Evolutionary conservation across 2,888 invertebrate species (phyloP).

Genomic region (Acronicta psi): DNA sequence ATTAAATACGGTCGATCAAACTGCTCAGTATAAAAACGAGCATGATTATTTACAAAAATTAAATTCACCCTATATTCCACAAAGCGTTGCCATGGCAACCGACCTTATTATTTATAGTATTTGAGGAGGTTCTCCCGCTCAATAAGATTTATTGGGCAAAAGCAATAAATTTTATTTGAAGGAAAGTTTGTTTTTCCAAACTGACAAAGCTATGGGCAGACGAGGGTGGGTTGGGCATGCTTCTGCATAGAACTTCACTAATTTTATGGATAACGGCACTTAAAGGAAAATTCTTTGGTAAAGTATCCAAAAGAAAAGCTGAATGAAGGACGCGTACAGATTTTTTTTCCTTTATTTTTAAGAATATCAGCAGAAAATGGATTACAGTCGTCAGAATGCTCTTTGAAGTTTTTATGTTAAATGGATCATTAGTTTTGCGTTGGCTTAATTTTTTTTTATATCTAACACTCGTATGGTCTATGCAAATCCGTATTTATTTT

Average conservation of each 20-base stretch:
- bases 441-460: too few relatives aligned
- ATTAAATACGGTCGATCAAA: too few relatives aligned
- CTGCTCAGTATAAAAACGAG: too few relatives aligned
- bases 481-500: too few relatives aligned
- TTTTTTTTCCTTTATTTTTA: constrained; percentile 2
- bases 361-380: too few relatives aligned
- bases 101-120: constrained; percentile 38
- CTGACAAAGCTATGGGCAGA: constrained; percentile 32
- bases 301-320: not conserved
- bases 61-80: not conserved
- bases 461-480: too few relatives aligned
- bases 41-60: not conserved
- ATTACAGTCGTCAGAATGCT: too few relatives aligned
- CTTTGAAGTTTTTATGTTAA: too few relatives aligned
- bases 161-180: constrained; percentile 47
- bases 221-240: constrained; percentile 25
- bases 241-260: constrained; percentile 40
- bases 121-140: constrained; percentile 33
- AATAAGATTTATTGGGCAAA: constrained; percentile 36
- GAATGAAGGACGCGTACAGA: not conserved
- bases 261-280: constrained; percentile 25
- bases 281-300: constrained; percentile 1
- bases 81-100: constrained; percentile 7
- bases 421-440: too few relatives aligned
- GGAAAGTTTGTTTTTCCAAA: constrained; percentile 35